Evolutionary conservation across 2,888 invertebrate genomes (phyloP).

Genomic region (Phasia obesa): DNA sequence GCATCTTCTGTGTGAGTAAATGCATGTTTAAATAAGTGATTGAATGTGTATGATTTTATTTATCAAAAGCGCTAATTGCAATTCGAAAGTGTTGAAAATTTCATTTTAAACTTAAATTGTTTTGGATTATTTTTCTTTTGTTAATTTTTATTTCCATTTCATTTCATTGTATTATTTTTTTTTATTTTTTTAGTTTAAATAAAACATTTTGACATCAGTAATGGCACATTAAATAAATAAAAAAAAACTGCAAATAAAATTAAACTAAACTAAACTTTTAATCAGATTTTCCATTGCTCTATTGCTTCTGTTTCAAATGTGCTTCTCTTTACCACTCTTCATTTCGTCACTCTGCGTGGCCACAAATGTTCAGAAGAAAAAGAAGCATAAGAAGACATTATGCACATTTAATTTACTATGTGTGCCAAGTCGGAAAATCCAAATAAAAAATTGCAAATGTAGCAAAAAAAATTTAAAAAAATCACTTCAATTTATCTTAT

Average conservation of each 20-base stretch:
- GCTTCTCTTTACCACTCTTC: background rate
- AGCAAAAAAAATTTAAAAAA: constrained; percentile 23
- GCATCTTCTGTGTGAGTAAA: no score
- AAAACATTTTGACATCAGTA: constrained; percentile 63
- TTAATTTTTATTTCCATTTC: constrained; percentile 33
- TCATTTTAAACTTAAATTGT: constrained; percentile 36
- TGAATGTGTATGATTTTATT: constrained; percentile 57
- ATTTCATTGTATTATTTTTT: constrained; percentile 20
- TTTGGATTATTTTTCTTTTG: constrained; percentile 31
- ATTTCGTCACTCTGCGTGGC: background rate
- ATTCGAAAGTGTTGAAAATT: constrained; percentile 68
- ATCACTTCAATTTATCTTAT: constrained; percentile 59
- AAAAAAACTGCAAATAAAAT: constrained; percentile 2
- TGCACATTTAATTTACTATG: constrained; percentile 23
- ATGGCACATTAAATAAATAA: constrained; percentile 53
- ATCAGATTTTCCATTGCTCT: constrained; percentile 55
- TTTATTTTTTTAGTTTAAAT: constrained; percentile 38
- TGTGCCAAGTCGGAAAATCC: constrained; percentile 60
- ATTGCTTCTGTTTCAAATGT: constrained; percentile 42
- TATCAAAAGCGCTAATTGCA: constrained; percentile 65
- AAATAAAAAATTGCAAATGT: constrained; percentile 53
- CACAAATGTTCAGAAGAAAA: constrained; percentile 4
- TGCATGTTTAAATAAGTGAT: background rate
- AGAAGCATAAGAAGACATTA: constrained; percentile 16
- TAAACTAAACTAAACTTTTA: constrained; percentile 47